Conservation (phyloP, 1,140 invertebrate species). For the Leucophenga varia region DNA sequence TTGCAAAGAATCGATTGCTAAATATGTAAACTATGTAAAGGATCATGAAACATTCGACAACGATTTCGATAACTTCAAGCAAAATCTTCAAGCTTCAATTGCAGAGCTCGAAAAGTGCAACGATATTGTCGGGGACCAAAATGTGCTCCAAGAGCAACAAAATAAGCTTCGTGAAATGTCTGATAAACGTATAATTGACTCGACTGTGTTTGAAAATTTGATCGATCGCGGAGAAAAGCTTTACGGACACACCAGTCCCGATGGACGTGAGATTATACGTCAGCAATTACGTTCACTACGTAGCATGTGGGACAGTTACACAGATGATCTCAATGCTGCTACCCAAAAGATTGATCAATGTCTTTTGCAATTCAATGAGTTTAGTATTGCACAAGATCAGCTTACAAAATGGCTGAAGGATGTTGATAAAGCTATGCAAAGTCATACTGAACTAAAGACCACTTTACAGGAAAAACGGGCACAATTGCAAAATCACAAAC, state of each 20-base stretch:
- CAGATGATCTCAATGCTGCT: constrained; percentile 76
- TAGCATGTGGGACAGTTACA: constrained; percentile 83
- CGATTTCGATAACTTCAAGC: constrained; percentile 72
- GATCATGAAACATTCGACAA: constrained; percentile 84
- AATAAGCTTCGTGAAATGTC: constrained; percentile 79
- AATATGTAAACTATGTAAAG: constrained; percentile 80
- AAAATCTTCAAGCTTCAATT: constrained; percentile 72
- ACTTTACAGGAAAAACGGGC: constrained; percentile 92
- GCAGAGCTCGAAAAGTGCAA: constrained; percentile 75
- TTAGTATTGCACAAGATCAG: constrained; percentile 84
- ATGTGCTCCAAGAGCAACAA: constrained; percentile 81
- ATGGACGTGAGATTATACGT: constrained; percentile 87
- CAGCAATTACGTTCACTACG: constrained; percentile 84
- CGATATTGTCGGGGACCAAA: constrained; percentile 84
- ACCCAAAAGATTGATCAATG: constrained; percentile 85
- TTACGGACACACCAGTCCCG: constrained; percentile 89
- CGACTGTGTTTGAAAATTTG: constrained; percentile 79
- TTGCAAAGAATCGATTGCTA: constrained; percentile 74
- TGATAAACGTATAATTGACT: constrained; percentile 78
- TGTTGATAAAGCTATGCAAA: constrained; percentile 87
- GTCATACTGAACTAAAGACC: constrained; percentile 86
- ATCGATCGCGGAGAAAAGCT: constrained; percentile 88
- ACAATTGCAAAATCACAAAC: constrained; percentile 90
- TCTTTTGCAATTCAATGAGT: constrained; percentile 85
- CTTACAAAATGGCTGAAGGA: constrained; percentile 90